These are phyloP conservation scores for Neodon shergylaensis DNA, from an alignment of 2,113 vertebrate species.

Conservation along the genomic window DNA sequence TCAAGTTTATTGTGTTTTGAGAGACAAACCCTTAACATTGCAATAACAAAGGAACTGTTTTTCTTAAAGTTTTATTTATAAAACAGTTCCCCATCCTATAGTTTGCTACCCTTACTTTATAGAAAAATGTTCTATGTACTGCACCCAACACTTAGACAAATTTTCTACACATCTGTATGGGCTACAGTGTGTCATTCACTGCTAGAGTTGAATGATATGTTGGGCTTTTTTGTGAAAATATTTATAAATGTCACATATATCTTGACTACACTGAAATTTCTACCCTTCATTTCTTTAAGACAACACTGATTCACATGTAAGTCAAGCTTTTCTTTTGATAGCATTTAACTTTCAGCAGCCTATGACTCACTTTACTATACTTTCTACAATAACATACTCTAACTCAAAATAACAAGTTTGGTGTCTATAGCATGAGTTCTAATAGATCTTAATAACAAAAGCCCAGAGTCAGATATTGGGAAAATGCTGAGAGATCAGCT, in stretches of 20 bases:
- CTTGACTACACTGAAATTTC: neutral
- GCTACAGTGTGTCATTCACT: neutral
- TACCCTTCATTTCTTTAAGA: neutral
- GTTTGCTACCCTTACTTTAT: neutral
- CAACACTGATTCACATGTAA: neutral
- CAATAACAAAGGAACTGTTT: neutral
- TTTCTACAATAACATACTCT: neutral
- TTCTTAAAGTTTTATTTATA: neutral
- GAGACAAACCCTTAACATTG: neutral
- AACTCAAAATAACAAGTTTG: neutral
- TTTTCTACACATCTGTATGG: neutral
- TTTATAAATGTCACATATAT: neutral
- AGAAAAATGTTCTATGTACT: neutral
- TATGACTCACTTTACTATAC: neutral
- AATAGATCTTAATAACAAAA: too few species aligned
- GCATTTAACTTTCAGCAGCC: neutral
- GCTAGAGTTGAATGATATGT: neutral
- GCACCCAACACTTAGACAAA: neutral
- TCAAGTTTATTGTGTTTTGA: neutral
- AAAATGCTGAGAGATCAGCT: too few species aligned
- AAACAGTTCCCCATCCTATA: neutral
- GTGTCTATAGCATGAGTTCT: neutral
- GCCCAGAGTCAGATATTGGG: too few species aligned
- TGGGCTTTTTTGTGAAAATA: neutral
- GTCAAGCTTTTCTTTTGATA: neutral